Percentiles rank a stretch among this genome's conserved stretches.
Evolutionary conservation across 2,888 invertebrate genomes (phyloP).

Genomic region (Chrysolina oricalcia): DNA sequence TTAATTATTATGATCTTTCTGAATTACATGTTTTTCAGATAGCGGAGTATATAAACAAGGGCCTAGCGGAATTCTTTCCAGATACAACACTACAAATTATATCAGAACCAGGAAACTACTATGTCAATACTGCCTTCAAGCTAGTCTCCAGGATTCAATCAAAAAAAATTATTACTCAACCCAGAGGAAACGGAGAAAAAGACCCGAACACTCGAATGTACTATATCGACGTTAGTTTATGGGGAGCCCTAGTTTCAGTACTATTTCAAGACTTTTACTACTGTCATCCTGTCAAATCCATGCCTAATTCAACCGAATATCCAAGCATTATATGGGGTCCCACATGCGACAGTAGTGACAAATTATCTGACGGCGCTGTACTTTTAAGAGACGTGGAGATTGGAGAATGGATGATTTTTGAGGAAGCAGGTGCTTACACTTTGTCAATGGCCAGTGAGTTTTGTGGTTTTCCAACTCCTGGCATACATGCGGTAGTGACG

Average conservation of each 20-base stretch:
- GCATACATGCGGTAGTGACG: conserved; percentile 67
- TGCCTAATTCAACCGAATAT: conserved; percentile 8
- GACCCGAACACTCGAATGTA: conserved; percentile 31
- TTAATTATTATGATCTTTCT: neutral
- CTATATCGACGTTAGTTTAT: conserved; percentile 37
- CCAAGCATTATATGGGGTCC: conserved; percentile 57
- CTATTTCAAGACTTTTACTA: conserved; percentile 34
- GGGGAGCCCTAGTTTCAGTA: conserved; percentile 16
- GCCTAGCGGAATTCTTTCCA: conserved; percentile 75
- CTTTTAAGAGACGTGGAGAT: conserved; percentile 72
- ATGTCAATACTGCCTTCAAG: conserved; percentile 77
- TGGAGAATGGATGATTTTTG: conserved; percentile 76
- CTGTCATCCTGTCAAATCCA: conserved; percentile 42
- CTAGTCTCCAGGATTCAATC: conserved; percentile 74
- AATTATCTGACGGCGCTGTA: conserved; percentile 70
- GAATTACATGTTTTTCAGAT: conserved; percentile 40
- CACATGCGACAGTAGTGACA: conserved; percentile 79
- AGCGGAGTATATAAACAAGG: conserved; percentile 72
- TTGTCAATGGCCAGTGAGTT: conserved; percentile 73
- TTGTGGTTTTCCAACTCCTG: conserved; percentile 75
- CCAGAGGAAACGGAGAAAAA: conserved; percentile 38
- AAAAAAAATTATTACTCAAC: conserved; percentile 54
- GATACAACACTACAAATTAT: conserved; percentile 71
- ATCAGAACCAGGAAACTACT: conserved; percentile 78
- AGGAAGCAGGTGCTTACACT: conserved; percentile 79